Evolutionary conservation across 2,113 vertebrate genomes (phyloP).

Genomic region (Poeciliopsis turrubarensis): DNA sequence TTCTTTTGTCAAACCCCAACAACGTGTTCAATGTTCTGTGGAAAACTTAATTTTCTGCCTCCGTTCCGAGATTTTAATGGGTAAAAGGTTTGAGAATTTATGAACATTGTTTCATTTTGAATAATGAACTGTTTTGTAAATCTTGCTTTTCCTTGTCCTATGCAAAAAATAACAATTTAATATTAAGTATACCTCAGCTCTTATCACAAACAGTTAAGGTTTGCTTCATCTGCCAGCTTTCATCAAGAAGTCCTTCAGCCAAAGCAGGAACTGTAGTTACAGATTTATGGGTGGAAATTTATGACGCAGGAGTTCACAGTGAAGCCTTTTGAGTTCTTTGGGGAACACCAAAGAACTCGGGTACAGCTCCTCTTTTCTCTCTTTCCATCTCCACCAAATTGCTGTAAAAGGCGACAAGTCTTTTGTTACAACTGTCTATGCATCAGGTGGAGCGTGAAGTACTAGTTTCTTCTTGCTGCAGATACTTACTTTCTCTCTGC

Average conservation of each 20-base stretch:
- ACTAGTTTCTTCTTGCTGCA: slow-evolving; percentile 44
- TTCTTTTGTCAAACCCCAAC: slow-evolving; percentile 30
- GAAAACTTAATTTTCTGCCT: slow-evolving; percentile 7
- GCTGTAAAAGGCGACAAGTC: slow-evolving; percentile 21
- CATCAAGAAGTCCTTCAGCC: slow-evolving; percentile 2
- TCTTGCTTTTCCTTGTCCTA: not conserved
- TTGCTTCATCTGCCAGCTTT: slow-evolving; percentile 10
- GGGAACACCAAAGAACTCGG: slow-evolving; percentile 13
- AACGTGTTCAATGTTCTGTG: slow-evolving; percentile 28
- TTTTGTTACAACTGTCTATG: slow-evolving; percentile 55
- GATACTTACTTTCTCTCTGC: slow-evolving; percentile 46
- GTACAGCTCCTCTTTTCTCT: slow-evolving; percentile 9
- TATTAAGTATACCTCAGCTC: not conserved
- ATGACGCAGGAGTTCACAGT: slow-evolving; percentile 20
- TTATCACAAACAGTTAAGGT: not conserved
- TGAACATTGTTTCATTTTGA: not conserved
- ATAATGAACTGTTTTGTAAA: not conserved
- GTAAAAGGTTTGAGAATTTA: not conserved
- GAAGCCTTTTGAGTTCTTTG: slow-evolving; percentile 33
- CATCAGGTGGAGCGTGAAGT: slow-evolving; percentile 56
- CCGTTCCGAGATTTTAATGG: not conserved
- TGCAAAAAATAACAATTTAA: not conserved
- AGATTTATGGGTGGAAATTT: slow-evolving; percentile 40
- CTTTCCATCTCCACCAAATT: slow-evolving; percentile 20
- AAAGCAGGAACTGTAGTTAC: slow-evolving; percentile 6